Base-by-base conservation (phyloP, 2,888 invertebrate species). In the Fragum whitleyi region DNA sequence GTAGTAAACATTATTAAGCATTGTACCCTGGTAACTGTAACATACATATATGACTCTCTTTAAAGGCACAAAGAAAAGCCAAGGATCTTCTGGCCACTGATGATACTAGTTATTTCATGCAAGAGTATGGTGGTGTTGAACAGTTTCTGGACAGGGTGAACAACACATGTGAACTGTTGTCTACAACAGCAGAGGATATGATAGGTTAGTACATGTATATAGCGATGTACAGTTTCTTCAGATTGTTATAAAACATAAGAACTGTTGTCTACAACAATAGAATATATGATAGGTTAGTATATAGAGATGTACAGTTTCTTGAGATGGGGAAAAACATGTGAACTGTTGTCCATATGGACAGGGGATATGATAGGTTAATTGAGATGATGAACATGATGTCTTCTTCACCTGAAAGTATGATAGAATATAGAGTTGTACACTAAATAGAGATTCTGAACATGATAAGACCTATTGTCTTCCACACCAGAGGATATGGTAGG, bases 171-270 rank as follows among this genome's bases (percentile, higher is more conserved):
- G 84, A 88, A 28, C 74, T 88, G 0, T 74, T 91, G 19, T 82
- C 86, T 0, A 86, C 88, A 23, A 83, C 87, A 11, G 86, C 87
- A n/a, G 90, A 90, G 69, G 85, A 89, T 65, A 74, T 87, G 55
- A 86, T 86, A 42, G 88, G 90, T 89, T 29, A 16, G 53, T 61
- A 26, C 16, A 26, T 1, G 26, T 21, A 14, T 53, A 14, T 32
- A 77, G 82, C 36, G 82, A 88, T 16, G 87, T 88, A 81, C 89
- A 89, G 79, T 57, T 76, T 5, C 75, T 91, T 36, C 90, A 90
- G 62, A 74, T 77, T 28, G 82, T 83, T 23, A 81, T 51, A 88
- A 90, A 67, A 85, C 79, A 28, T 85, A 87, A 65, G 84, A 88
- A 28, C 74, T 88, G 0, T 74, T 91, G 19, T 82, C 86, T 0